Percentiles rank a stretch among this genome's conserved stretches.
Conservation (phyloP, 2,888 invertebrate species). For the Heliconius sara region DNA sequence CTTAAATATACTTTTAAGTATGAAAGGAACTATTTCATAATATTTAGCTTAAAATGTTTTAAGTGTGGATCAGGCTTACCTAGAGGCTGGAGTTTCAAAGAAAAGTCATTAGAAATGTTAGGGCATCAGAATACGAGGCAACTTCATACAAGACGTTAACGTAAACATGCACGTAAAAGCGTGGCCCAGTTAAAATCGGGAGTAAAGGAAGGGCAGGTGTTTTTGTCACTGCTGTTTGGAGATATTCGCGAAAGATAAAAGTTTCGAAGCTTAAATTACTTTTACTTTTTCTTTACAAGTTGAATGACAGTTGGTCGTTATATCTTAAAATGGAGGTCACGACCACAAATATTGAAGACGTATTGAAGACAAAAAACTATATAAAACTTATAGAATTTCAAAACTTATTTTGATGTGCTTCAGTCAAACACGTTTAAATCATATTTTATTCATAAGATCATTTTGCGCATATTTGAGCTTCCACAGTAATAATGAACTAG, state of each 20-base stretch:
- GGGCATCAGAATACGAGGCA: conserved; percentile 3
- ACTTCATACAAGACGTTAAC: conserved; percentile 15
- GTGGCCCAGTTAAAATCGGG: conserved; percentile 33
- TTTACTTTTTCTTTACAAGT: conserved; percentile 3
- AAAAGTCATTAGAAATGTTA: conserved; percentile 18
- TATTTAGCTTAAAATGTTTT: conserved; percentile 6
- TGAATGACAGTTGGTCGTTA: neutral
- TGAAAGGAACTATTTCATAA: conserved; percentile 5
- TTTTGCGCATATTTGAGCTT: conserved; percentile 5
- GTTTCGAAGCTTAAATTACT: conserved; percentile 20
- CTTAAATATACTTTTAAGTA: neutral
- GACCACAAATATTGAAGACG: neutral
- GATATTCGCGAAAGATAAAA: conserved; percentile 15
- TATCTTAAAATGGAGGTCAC: conserved; percentile 10
- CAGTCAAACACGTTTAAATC: neutral
- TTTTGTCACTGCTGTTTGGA: conserved; percentile 14
- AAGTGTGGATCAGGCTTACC: neutral
- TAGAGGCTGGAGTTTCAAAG: conserved; percentile 11
- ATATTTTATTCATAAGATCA: neutral
- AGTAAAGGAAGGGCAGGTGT: conserved; percentile 29
- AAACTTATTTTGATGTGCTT: neutral
- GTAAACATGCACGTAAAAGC: conserved; percentile 22
- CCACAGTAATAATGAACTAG: neutral
- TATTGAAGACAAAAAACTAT: neutral
- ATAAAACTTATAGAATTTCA: neutral